A percentile compares a stretch with the other conserved stretches of the same genome.
These are phyloP conservation scores for Myopa tessellatipennis DNA, from an alignment of 2,888 invertebrate species.

Conservation along the genomic window DNA sequence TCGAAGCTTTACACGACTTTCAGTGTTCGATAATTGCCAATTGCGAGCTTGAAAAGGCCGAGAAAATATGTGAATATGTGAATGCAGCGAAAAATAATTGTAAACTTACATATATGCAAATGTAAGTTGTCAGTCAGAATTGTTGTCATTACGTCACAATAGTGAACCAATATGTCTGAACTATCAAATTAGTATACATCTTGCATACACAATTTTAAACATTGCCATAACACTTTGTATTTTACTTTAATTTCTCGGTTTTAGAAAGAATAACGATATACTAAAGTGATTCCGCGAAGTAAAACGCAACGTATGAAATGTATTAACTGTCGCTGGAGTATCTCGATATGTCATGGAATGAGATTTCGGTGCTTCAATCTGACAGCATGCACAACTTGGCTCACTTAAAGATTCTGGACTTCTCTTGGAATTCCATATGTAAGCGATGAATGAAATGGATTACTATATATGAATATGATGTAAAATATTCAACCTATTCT, in stretches of 20 bases:
- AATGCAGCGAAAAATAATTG: no score
- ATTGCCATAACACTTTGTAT: accelerated
- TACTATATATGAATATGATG: neutral
- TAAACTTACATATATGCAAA: no score
- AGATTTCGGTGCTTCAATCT: slow-evolving; percentile 70
- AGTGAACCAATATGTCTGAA: no score
- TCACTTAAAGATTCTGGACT: slow-evolving; percentile 71
- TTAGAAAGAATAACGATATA: no score
- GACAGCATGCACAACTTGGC: slow-evolving; percentile 69
- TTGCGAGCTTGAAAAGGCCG: slow-evolving; percentile 76
- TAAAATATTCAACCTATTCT: no score
- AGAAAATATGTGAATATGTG: slow-evolving; percentile 81
- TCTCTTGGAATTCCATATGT: slow-evolving; percentile 74
- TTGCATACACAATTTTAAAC: no score
- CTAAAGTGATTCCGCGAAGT: no score
- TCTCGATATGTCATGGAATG: slow-evolving; percentile 76
- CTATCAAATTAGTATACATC: no score
- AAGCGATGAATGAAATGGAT: slow-evolving; percentile 29
- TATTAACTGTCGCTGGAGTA: slow-evolving; percentile 56
- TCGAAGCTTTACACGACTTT: slow-evolving; percentile 87
- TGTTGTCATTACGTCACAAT: slow-evolving; percentile 65
- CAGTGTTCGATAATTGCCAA: slow-evolving; percentile 87
- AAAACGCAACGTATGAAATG: no score
- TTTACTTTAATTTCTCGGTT: no score
- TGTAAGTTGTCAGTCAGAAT: slow-evolving; percentile 70